Evolutionary conservation across 2,888 invertebrate species (phyloP), one percentile per base, ranked within the genome.

Genomic region (Arge pagana): DNA sequence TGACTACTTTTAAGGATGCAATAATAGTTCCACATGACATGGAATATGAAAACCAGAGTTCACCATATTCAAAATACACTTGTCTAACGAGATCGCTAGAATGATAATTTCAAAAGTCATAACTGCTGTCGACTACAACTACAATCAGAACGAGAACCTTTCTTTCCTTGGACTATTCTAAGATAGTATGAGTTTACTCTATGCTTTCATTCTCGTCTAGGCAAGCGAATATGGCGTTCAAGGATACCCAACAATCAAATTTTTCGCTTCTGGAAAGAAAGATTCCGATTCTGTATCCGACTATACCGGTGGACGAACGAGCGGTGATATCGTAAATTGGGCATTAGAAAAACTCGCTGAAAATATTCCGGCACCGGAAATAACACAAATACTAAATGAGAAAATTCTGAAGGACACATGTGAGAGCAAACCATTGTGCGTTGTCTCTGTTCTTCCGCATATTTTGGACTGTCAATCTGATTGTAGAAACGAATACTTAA

Each of bases 241-340:
- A 62, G 97, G 98, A 0, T 98, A 95, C 80, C 98, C 98, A 2
- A 96, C 97, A 24, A 98, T 99, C 68, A 98, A 98, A 79, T 85
- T 85, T 78, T 97, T 97, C 80, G 78, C 85, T 0, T 83, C 89
- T 0, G 90, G 90, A 56, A 85, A 85, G 67, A 91, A 93, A 76
- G 79, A 81, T 51, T 69, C 79, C 0, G 85, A 84, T 64, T 85
- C 87, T 3, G 87, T 82, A 0, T 83, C 85, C 57, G 96, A 98
- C 55, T 99, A 94, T 77, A 89, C 93, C 66, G 98, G 97, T 3
- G 98, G 96, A 10, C 83, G 98, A 42, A 93, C 94, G 0, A 81
- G 92, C 21, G 82, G 81, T 33, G 97, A 96, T 64, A 98, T 99
- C 68, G 90, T 98, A 1, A 80, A 81, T 24, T 99, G 90, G 90